Conservation (phyloP, 2,113 vertebrate genomes). For the Ornithorhynchus anatinus region DNA sequence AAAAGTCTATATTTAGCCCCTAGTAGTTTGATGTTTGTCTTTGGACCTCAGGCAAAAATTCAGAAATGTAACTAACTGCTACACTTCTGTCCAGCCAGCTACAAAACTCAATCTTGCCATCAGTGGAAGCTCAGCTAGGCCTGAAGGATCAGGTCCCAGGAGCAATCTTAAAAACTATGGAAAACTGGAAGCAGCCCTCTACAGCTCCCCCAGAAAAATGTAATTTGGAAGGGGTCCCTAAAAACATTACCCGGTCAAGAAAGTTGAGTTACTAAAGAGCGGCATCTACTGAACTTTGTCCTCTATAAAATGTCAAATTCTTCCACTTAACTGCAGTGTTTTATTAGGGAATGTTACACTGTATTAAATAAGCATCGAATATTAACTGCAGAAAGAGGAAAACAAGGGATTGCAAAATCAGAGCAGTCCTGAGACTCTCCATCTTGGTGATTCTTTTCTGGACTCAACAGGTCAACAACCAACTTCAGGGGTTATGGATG, state of each 20-base stretch:
- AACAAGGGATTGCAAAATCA: background rate
- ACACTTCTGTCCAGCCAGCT: background rate
- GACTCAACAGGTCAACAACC: background rate
- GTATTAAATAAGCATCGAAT: background rate
- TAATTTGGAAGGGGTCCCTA: background rate
- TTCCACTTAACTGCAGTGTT: background rate
- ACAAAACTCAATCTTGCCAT: background rate
- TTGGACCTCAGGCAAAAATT: slow-evolving; percentile 12
- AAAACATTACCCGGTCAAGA: background rate
- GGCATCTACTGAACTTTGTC: background rate
- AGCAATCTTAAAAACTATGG: background rate
- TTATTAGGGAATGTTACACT: background rate
- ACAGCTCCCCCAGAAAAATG: background rate
- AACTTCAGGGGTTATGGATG: background rate
- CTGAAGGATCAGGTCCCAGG: background rate
- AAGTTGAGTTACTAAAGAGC: background rate
- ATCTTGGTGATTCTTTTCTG: background rate
- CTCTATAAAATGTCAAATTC: slow-evolving; percentile 9
- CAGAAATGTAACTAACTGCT: background rate
- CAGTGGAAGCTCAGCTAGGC: background rate
- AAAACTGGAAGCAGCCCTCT: background rate
- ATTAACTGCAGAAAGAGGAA: background rate
- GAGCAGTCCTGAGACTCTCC: background rate
- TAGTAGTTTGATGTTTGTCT: background rate
- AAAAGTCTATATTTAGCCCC: slow-evolving; percentile 2